Conservation (phyloP, 2,113 vertebrate species). For the Microcebus murinus region DNA sequence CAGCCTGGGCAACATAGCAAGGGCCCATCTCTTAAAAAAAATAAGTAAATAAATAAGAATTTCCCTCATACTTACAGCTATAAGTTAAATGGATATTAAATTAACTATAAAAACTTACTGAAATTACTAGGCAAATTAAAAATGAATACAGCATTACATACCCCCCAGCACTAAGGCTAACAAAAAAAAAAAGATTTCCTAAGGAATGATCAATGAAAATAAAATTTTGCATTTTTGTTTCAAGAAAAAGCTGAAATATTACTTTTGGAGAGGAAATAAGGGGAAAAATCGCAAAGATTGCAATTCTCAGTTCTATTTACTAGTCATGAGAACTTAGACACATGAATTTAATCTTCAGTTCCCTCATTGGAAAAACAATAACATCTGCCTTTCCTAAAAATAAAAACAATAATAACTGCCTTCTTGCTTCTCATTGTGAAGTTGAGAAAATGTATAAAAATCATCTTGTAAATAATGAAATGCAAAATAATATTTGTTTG, state of each 20-base stretch:
- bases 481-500: background rate
- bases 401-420: background rate
- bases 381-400: background rate
- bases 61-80: background rate
- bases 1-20: background rate
- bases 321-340: background rate
- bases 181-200: background rate
- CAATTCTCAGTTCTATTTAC: background rate
- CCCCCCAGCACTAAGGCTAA: background rate
- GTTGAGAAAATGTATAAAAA: conserved; percentile 16
- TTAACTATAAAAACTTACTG: conserved; percentile 25
- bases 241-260: background rate
- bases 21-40: background rate
- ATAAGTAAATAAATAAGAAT: background rate
- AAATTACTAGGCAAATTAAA: conserved; percentile 11
- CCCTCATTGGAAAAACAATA: background rate
- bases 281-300: background rate
- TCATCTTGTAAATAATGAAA: background rate
- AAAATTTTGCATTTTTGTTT: conserved; percentile 38
- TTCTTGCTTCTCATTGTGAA: background rate
- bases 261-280: background rate
- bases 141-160: background rate
- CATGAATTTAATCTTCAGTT: background rate
- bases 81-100: background rate
- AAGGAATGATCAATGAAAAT: background rate